A percentile compares a stretch with the other conserved stretches of the same genome.
phyloP scores from a whole-genome alignment of 2,113 vertebrate genomes.

The Ailurus styani region DNA sequence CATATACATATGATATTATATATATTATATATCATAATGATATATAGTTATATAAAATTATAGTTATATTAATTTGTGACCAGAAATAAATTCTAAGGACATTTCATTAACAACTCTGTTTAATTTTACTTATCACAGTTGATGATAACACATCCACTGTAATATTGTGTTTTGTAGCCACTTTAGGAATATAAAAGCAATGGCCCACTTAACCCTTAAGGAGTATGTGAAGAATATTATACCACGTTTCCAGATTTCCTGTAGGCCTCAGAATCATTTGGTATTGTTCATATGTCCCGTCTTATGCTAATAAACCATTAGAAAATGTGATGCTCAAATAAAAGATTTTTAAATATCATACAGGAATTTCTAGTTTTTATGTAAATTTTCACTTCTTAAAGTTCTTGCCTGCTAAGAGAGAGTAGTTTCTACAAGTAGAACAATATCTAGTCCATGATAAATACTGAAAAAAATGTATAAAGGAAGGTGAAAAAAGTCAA shows the following conservation, averaged over 20 bases:
- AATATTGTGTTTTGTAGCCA: background rate
- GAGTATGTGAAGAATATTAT: background rate
- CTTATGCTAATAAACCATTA: background rate
- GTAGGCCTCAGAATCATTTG: background rate
- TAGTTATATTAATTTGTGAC: background rate
- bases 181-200: background rate
- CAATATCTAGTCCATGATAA: background rate
- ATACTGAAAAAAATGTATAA: background rate
- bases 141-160: background rate
- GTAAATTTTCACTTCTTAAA: background rate
- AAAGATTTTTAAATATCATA: background rate
- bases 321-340: background rate
- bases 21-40: background rate
- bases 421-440: background rate
- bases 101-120: background rate
- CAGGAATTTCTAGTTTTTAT: background rate
- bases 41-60: background rate
- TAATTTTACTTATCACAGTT: background rate
- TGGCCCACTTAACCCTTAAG: background rate
- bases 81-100: background rate
- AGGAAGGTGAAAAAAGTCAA: background rate
- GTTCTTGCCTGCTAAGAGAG: fast-evolving
- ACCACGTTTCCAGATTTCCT: background rate
- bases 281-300: too few species aligned
- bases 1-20: background rate